Evolutionary conservation across 2,888 invertebrate genomes (phyloP).

Genomic region (Ferrisia virgata): DNA sequence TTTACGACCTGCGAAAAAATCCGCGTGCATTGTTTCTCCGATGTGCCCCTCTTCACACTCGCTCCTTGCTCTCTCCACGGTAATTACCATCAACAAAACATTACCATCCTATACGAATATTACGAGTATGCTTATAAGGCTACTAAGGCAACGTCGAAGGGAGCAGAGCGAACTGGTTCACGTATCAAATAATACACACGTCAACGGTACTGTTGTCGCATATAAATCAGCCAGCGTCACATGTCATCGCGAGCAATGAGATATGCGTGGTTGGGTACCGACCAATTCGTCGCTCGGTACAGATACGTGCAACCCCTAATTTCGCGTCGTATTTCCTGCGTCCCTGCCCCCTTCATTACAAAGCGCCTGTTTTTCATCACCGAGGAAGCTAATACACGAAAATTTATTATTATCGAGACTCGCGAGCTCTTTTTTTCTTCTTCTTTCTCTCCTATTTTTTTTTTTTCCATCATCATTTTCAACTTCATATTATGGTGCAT

Average conservation of each 20-base stretch:
- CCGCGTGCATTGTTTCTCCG: neutral
- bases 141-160: neutral
- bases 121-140: too few species aligned
- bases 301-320: neutral
- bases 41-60: neutral
- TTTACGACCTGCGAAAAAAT: constrained; percentile 1
- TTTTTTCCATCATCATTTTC: too few species aligned
- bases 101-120: too few species aligned
- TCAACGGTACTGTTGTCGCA: neutral
- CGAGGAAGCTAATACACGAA: neutral
- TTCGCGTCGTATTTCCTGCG: constrained; percentile 1
- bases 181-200: neutral
- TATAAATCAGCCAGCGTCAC: constrained; percentile 3
- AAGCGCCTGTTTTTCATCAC: neutral
- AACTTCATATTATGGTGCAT: neutral
- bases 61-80: neutral
- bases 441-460: too few species aligned
- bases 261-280: neutral
- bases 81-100: neutral
- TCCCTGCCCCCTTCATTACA: neutral
- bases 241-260: neutral
- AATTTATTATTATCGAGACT: constrained; percentile 10
- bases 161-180: neutral
- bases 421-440: neutral
- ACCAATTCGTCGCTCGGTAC: neutral